Evolutionary conservation across 2,797 vertebrate genomes (phyloP).

Genomic region (Mus minutoides): DNA sequence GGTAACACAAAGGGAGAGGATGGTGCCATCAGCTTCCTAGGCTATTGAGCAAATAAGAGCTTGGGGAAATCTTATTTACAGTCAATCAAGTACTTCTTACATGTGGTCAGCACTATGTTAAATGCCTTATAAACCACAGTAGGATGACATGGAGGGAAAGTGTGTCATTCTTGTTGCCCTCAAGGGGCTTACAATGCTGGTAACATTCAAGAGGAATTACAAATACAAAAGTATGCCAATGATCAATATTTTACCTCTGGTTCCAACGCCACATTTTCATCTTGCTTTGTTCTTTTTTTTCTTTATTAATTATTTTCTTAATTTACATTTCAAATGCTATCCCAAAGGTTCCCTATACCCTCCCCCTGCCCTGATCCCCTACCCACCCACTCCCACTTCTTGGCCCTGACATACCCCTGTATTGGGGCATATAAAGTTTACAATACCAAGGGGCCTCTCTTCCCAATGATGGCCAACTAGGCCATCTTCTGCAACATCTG

Average conservation of each 20-base stretch:
- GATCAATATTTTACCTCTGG: neutral
- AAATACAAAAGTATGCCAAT: neutral
- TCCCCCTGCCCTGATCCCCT: too few species aligned
- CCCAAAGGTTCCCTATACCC: too few species aligned
- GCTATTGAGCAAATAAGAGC: slow-evolving; percentile 66
- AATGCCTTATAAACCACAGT: slow-evolving; percentile 46
- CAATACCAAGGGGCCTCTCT: too few species aligned
- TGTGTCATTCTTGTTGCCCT: neutral
- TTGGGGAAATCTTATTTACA: slow-evolving; percentile 70
- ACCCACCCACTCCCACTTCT: too few species aligned
- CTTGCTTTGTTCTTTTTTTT: slow-evolving; percentile 9
- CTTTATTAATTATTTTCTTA: too few species aligned
- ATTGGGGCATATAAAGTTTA: too few species aligned
- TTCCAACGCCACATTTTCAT: slow-evolving; percentile 16
- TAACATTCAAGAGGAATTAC: slow-evolving; percentile 44
- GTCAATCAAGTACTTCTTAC: slow-evolving; percentile 56
- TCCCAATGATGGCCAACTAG: too few species aligned
- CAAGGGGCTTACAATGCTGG: neutral
- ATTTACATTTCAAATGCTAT: too few species aligned
- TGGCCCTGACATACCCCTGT: too few species aligned
- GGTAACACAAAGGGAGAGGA: slow-evolving; percentile 65
- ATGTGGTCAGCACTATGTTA: slow-evolving; percentile 57
- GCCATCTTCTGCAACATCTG: too few species aligned
- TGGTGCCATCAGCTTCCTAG: slow-evolving; percentile 56
- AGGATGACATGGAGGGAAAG: neutral